These are phyloP conservation scores for Tethea ocularis DNA, from an alignment of 2,888 invertebrate species.

Conservation along the genomic window DNA sequence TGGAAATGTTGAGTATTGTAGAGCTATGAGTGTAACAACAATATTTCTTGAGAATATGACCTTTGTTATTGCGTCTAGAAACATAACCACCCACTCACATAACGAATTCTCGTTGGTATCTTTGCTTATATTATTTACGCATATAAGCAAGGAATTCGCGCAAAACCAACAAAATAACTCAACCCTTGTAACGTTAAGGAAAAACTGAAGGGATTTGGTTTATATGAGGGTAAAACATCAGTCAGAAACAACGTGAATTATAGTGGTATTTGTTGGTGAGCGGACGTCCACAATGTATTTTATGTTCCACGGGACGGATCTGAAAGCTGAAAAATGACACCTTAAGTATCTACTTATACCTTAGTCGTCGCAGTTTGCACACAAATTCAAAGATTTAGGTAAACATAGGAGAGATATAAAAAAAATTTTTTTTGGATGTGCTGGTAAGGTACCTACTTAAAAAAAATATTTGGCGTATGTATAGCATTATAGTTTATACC, in stretches of 20 bases:
- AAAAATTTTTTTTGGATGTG: background rate
- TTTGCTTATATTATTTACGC: slow-evolving; percentile 27
- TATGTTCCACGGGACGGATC: too few relatives aligned
- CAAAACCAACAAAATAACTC: slow-evolving; percentile 47
- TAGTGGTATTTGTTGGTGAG: slow-evolving; percentile 46
- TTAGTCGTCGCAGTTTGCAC: background rate
- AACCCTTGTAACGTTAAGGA: slow-evolving; percentile 42
- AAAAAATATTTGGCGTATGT: too few relatives aligned
- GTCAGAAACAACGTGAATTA: slow-evolving; percentile 57
- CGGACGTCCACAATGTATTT: slow-evolving; percentile 19
- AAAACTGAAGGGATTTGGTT: slow-evolving; percentile 55
- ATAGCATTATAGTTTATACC: too few relatives aligned
- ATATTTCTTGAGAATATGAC: background rate
- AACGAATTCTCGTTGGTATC: background rate
- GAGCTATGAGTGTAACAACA: background rate
- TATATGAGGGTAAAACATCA: slow-evolving; percentile 55
- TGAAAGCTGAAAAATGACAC: slow-evolving; percentile 4
- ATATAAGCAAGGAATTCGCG: slow-evolving; percentile 17
- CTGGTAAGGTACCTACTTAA: too few relatives aligned
- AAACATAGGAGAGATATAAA: background rate
- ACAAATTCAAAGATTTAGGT: background rate
- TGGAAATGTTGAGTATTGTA: background rate
- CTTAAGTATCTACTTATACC: background rate
- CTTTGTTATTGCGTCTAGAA: background rate
- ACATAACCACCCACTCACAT: background rate